These are phyloP conservation scores for Triplophysa yarkandensis DNA, from an alignment of 2,797 vertebrate species.

Conservation along the genomic window DNA sequence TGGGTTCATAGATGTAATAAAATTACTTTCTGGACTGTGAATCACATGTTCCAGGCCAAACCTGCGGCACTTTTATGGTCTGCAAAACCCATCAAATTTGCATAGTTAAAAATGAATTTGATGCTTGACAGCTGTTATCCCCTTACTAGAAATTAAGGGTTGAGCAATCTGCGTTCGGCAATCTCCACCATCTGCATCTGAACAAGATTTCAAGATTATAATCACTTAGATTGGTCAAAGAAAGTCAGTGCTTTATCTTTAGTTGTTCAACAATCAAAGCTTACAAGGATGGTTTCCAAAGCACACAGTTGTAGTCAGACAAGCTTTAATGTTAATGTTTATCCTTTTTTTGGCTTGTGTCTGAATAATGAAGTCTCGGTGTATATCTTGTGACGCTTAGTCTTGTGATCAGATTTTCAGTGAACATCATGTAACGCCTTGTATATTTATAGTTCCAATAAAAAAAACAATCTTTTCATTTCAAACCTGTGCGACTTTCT, in stretches of 20 bases:
- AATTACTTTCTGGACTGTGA: conserved; percentile 24
- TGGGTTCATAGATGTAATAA: conserved; percentile 44
- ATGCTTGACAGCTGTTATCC: conserved; percentile 27
- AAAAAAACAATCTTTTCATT: not conserved
- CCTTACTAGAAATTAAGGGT: conserved; percentile 23
- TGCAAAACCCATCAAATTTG: conserved; percentile 43
- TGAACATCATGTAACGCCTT: not conserved
- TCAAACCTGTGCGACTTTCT: too few species aligned
- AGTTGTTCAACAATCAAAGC: not conserved
- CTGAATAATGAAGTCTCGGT: not conserved
- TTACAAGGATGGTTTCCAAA: not conserved
- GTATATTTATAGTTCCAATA: not conserved
- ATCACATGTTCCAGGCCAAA: conserved; percentile 47
- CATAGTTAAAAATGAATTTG: conserved; percentile 48
- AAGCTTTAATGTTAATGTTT: not conserved
- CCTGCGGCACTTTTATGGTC: conserved; percentile 35
- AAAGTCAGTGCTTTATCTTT: not conserved
- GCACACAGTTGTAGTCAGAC: not conserved
- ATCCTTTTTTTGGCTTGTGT: not conserved
- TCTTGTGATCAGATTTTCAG: conserved; percentile 2
- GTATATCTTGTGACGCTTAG: too few species aligned
- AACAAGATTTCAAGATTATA: conserved; percentile 13
- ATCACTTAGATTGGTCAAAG: not conserved
- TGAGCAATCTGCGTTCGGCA: conserved; percentile 20
- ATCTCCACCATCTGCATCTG: conserved; percentile 5